These are phyloP conservation scores for Actinia tenebrosa DNA, from an alignment of 64 coral and sea anemone genomes.

Conservation along the genomic window DNA sequence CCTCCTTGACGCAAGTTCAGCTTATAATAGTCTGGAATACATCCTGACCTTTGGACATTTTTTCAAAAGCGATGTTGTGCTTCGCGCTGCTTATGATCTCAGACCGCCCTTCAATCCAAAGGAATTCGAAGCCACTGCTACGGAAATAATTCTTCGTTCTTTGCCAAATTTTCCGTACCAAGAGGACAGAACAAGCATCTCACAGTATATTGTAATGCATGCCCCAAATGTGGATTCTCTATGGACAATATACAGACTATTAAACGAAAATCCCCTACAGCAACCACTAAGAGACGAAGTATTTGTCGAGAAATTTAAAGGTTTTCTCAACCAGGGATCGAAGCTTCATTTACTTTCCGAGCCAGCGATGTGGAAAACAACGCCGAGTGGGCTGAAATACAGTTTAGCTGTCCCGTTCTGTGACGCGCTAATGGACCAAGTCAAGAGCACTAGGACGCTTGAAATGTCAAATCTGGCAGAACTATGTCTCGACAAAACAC, in stretches of 20 bases:
- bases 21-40: not conserved
- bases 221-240: conserved; percentile 24
- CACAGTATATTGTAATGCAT: not conserved
- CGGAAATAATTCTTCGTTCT: not conserved
- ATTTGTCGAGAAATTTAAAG: not conserved
- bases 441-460: not conserved
- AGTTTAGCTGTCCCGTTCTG: conserved; percentile 26
- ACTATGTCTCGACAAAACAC: not conserved
- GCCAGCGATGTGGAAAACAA: conserved; percentile 8
- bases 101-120: not conserved
- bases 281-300: no score
- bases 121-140: not conserved
- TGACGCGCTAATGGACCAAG: not conserved
- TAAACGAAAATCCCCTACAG: not conserved
- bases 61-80: not conserved
- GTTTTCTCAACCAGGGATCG: not conserved
- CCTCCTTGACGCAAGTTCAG: conserved; percentile 16
- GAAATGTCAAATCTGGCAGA: not conserved
- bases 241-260: conserved; percentile 4
- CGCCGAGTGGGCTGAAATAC: conserved; percentile 16
- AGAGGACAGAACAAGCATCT: not conserved
- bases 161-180: not conserved
- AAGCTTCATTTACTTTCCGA: conserved; percentile 33
- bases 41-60: not conserved
- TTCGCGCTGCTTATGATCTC: not conserved